A percentile compares a stretch with the other conserved stretches of the same genome.
These are phyloP conservation scores for Caenorhabditis sp. DNA, from an alignment of 2,888 invertebrate genomes.

Conservation along the genomic window DNA sequence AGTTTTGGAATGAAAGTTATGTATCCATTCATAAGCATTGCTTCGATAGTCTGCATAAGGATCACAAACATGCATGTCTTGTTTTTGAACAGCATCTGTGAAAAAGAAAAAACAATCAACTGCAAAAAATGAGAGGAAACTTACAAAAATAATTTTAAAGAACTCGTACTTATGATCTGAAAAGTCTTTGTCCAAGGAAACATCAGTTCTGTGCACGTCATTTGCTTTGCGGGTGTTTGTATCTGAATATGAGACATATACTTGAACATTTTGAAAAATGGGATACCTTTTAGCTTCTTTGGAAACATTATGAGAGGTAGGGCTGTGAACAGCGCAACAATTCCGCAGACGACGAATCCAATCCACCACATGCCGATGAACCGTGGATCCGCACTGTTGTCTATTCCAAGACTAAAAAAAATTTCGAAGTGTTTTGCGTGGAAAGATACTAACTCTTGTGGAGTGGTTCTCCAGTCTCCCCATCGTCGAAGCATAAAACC, in stretches of 20 bases:
- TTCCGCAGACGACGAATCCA: slow-evolving; percentile 84
- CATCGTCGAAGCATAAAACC: slow-evolving; percentile 90
- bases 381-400: slow-evolving; percentile 71
- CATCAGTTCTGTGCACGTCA: slow-evolving; percentile 69
- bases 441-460: slow-evolving; percentile 51
- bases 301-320: slow-evolving; percentile 83
- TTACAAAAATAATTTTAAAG: slow-evolving; percentile 68
- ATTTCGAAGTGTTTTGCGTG: not conserved
- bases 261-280: too few species aligned
- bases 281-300: slow-evolving; percentile 77
- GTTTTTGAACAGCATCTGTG: slow-evolving; percentile 68
- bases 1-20: slow-evolving; percentile 78
- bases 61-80: slow-evolving; percentile 70
- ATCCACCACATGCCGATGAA: slow-evolving; percentile 85
- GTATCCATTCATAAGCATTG: slow-evolving; percentile 77
- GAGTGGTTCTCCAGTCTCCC: slow-evolving; percentile 74
- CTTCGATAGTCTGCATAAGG: slow-evolving; percentile 73
- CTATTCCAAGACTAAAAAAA: slow-evolving; percentile 66
- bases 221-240: slow-evolving; percentile 68
- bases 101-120: too few species aligned
- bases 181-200: slow-evolving; percentile 67
- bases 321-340: slow-evolving; percentile 82
- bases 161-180: slow-evolving; percentile 70
- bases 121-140: too few species aligned
- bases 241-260: slow-evolving; percentile 45